Conservation (phyloP, 2,797 vertebrate species). For the Helostoma temminkii region DNA sequence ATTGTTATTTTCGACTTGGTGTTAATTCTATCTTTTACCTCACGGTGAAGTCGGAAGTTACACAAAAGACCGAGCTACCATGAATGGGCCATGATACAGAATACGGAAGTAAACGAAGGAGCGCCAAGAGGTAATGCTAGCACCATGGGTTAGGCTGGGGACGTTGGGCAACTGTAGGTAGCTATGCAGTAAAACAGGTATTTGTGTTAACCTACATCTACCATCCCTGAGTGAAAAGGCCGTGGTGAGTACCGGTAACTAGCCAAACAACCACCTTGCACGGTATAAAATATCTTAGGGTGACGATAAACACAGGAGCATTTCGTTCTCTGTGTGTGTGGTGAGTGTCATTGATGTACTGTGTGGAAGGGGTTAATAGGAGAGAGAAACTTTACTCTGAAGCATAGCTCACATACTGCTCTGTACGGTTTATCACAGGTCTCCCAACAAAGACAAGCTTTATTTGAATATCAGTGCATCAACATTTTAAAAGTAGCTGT, state of each 20-base stretch:
- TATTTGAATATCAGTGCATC: not conserved
- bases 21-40: not conserved
- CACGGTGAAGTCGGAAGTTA: rapidly evolving
- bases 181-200: slow-evolving; percentile 40
- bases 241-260: slow-evolving; percentile 18
- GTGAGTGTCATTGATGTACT: not conserved
- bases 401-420: no score
- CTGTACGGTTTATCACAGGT: not conserved
- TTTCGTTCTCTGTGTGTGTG: not conserved
- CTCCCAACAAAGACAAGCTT: not conserved
- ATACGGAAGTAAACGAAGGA: slow-evolving; percentile 47
- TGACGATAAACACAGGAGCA: not conserved
- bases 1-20: no score
- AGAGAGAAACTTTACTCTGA: no score
- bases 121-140: not conserved
- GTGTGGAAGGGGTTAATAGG: not conserved
- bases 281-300: not conserved
- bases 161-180: not conserved
- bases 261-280: not conserved
- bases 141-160: not conserved
- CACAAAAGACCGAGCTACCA: slow-evolving; percentile 2
- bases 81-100: slow-evolving; percentile 46
- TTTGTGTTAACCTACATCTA: slow-evolving; percentile 1
- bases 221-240: not conserved
- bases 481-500: not conserved